phyloP scores from a whole-genome alignment of 2,113 vertebrate species.

The Perca schrenkii region DNA sequence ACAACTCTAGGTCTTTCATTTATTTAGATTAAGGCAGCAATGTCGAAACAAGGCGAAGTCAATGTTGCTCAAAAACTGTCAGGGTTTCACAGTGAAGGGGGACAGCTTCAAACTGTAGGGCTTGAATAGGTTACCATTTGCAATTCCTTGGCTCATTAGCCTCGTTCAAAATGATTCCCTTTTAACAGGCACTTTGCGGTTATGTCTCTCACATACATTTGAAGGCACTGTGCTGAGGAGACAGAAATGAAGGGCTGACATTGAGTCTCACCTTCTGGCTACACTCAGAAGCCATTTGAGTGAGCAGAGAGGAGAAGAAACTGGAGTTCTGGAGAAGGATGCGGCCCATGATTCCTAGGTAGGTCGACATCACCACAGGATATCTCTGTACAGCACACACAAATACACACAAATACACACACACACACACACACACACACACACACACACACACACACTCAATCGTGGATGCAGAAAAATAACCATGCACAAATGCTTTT shows the following conservation, averaged over 20 bases:
- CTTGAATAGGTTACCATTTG: conserved; percentile 42
- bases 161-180: conserved; percentile 44
- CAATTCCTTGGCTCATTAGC: conserved; percentile 66
- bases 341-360: conserved; percentile 94
- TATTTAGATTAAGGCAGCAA: conserved; percentile 29
- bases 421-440: conserved; percentile 19
- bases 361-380: conserved; percentile 96
- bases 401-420: conserved; percentile 1
- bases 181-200: conserved; percentile 58
- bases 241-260: conserved; percentile 56
- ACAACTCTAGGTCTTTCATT: conserved; percentile 13
- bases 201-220: conserved; percentile 27
- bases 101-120: background rate
- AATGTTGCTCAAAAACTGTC: conserved; percentile 26
- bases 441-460: conserved; percentile 5
- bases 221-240: conserved; percentile 48
- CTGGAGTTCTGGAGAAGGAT: conserved; percentile 93
- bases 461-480: conserved; percentile 5
- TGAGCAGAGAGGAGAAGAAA: conserved; percentile 94
- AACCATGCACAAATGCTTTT: conserved; percentile 3
- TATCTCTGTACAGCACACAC: conserved; percentile 87
- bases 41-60: conserved; percentile 18
- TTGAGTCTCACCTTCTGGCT: conserved; percentile 90
- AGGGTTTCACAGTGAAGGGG: conserved; percentile 11
- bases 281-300: conserved; percentile 91